Evolutionary conservation across 2,797 vertebrate species (phyloP).

Genomic region (Lophotriccus pileatus): DNA sequence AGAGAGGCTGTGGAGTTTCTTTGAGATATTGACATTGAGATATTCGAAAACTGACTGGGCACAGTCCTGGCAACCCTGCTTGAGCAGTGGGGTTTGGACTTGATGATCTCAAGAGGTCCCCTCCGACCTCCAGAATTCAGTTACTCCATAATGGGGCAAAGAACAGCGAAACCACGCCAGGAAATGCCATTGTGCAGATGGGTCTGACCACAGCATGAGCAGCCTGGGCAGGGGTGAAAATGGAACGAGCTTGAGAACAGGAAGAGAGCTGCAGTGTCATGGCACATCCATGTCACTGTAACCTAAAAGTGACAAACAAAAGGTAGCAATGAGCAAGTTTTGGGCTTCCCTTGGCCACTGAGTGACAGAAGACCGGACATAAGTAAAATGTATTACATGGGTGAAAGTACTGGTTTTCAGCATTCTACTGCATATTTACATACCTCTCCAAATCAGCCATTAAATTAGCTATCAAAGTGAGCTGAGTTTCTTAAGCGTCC

Average conservation of each 20-base stretch:
- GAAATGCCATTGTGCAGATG: background rate
- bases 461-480: background rate
- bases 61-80: background rate
- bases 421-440: background rate
- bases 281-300: background rate
- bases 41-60: background rate
- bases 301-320: background rate
- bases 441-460: background rate
- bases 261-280: background rate
- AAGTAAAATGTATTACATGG: background rate
- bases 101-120: background rate
- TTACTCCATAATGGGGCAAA: background rate
- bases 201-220: background rate
- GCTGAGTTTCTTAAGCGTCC: background rate
- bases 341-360: background rate
- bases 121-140: background rate
- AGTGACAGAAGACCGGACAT: background rate
- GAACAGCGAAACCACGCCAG: background rate
- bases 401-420: background rate
- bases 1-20: background rate
- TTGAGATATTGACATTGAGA: background rate
- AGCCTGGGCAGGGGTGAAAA: background rate
- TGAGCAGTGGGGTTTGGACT: background rate
- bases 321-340: background rate
- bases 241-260: background rate